Percentiles rank a stretch among this genome's conserved stretches.
These are phyloP conservation scores for Eonycteris spelaea DNA, from an alignment of 2,113 vertebrate species.

Conservation along the genomic window DNA sequence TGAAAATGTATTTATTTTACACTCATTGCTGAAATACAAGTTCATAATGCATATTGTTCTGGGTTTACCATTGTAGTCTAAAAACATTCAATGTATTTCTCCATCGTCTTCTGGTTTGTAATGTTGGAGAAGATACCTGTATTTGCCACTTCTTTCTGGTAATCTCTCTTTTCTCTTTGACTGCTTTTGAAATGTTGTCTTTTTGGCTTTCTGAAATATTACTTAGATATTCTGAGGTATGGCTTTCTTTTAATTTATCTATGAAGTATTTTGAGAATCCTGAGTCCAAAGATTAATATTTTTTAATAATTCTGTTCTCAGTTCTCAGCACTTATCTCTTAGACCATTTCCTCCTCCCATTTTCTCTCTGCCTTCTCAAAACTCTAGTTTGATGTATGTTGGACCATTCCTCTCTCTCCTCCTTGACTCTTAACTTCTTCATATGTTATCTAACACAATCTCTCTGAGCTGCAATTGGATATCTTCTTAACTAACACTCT, in stretches of 20 bases:
- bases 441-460: not conserved
- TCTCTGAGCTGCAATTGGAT: not conserved
- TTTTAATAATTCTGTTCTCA: not conserved
- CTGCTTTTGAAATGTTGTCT: not conserved
- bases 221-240: not conserved
- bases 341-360: not conserved
- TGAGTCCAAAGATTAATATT: not conserved
- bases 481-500: not conserved
- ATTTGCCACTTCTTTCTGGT: not conserved
- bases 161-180: not conserved
- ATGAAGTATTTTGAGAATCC: not conserved
- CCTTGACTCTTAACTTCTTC: not conserved
- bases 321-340: not conserved
- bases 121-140: not conserved
- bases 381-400: not conserved
- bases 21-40: not conserved
- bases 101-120: not conserved
- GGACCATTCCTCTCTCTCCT: not conserved
- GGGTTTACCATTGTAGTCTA: not conserved
- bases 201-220: not conserved
- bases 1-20: not conserved
- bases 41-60: not conserved
- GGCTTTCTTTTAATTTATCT: not conserved
- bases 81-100: not conserved
- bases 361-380: not conserved